Base-by-base conservation (phyloP, 1,140 invertebrate species). In the Halotydeus destructor region DNA sequence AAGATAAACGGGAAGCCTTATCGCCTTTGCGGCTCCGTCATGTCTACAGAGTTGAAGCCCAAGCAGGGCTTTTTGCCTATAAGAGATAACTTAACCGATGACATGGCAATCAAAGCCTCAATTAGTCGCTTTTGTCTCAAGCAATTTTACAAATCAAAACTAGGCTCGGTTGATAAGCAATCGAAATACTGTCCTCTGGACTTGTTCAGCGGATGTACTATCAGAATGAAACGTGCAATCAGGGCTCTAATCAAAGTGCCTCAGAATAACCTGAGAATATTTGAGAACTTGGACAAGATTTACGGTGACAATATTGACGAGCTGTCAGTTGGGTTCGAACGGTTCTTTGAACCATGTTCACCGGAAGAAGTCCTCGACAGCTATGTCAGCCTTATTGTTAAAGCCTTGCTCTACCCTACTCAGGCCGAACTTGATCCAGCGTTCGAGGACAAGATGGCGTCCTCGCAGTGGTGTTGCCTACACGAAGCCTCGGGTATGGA, bases 261-360 rank as follows among this genome's bases (percentile, higher is more conserved):
- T 3, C 52, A 54, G 32, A 54, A 54, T 32, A 52, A 54, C 32
- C 48, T 53, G 16, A 47, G 52, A 8, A 43, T 53, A 9, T 53
- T 53, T 38, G 8, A 30, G 8, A 38, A 53, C 38, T 35, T 50
- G 3, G 16, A 33, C 5, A 40, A 44, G 4, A 30, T 53, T 32
- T 53, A 51, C 34, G 52, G 41, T 9, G 52, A 52, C 8, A n/a
- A n/a, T n/a, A n/a, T n/a, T n/a, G n/a, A n/a, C n/a, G n/a, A n/a
- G n/a, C n/a, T n/a, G n/a, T n/a, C n/a, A n/a, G n/a, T n/a, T n/a
- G n/a, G n/a, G n/a, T n/a, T n/a, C n/a, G n/a, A n/a, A n/a, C n/a
- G n/a, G n/a, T n/a, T n/a, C n/a, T n/a, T n/a, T n/a, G n/a, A n/a
- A n/a, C n/a, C n/a, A n/a, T n/a, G n/a, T n/a, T n/a, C n/a, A n/a